A percentile compares a stretch with the other conserved stretches of the same genome.
Conservation (phyloP, 2,888 invertebrate species). For the Metalampra italica region DNA sequence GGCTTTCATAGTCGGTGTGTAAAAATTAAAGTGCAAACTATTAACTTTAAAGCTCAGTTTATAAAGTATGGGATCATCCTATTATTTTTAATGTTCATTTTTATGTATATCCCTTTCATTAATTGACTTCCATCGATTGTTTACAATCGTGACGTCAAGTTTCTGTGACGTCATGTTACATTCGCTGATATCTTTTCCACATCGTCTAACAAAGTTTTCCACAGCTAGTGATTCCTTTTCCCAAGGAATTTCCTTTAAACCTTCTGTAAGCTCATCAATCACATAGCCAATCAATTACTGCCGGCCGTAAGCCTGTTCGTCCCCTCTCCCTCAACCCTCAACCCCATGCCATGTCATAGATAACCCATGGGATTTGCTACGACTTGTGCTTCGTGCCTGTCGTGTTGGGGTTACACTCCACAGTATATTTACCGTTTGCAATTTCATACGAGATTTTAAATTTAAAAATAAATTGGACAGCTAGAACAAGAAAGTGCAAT, state of each 20-base stretch:
- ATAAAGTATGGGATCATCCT: too few species aligned
- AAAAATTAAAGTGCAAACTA: too few species aligned
- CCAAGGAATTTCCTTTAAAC: neutral
- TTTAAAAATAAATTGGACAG: too few species aligned
- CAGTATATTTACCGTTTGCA: neutral
- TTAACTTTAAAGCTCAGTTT: too few species aligned
- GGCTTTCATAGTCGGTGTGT: too few species aligned
- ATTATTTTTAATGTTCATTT: too few species aligned
- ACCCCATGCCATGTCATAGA: conserved; percentile 13
- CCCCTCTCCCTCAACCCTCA: conserved; percentile 12
- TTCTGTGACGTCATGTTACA: too few species aligned
- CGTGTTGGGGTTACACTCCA: conserved; percentile 6
- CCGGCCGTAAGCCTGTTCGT: conserved; percentile 14
- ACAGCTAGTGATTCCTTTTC: neutral
- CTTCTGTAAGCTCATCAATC: conserved; percentile 35
- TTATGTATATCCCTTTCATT: too few species aligned
- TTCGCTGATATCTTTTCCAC: neutral
- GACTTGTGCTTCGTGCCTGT: neutral
- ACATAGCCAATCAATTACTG: conserved; percentile 48
- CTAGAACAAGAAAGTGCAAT: too few species aligned
- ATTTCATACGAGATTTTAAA: too few species aligned
- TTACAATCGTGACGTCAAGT: too few species aligned
- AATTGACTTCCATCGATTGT: too few species aligned
- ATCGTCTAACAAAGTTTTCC: neutral
- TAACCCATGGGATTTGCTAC: conserved; percentile 15